These are phyloP conservation scores for Leucopsar rothschildi DNA, from an alignment of 2,113 vertebrate genomes.

Conservation along the genomic window DNA sequence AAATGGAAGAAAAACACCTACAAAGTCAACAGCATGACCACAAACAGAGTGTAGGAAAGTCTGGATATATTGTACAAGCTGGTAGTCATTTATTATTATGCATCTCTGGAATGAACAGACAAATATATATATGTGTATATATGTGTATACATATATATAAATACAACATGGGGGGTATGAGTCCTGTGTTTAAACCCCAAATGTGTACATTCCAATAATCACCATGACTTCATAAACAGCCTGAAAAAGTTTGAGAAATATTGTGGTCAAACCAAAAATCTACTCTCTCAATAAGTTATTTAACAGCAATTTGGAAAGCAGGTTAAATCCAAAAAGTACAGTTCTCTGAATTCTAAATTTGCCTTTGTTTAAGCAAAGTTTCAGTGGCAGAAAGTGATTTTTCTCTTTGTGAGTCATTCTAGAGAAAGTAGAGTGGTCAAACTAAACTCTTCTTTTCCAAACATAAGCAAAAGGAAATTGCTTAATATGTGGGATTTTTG, in stretches of 20 bases:
- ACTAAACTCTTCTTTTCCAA: background rate
- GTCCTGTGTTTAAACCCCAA: background rate
- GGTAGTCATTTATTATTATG: background rate
- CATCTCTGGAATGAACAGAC: background rate
- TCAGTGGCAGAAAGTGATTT: background rate
- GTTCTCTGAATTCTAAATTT: background rate
- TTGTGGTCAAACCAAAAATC: background rate
- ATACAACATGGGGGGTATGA: background rate
- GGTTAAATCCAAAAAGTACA: background rate
- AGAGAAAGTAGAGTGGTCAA: background rate
- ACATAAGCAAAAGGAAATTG: background rate
- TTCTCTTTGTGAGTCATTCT: background rate
- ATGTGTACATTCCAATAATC: background rate
- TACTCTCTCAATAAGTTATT: rapidly evolving
- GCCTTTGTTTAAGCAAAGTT: background rate
- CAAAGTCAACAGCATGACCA: background rate
- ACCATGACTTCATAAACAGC: background rate
- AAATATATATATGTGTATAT: no score
- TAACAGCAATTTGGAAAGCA: background rate
- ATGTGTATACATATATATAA: background rate
- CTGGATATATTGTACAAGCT: background rate
- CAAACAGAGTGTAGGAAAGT: background rate
- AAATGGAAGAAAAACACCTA: background rate
- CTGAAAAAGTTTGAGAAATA: background rate
- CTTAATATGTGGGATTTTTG: background rate